Percentiles rank a stretch among this genome's conserved stretches.
Conservation (phyloP, 2,797 vertebrate species). For the Peromyscus melanophrys region DNA sequence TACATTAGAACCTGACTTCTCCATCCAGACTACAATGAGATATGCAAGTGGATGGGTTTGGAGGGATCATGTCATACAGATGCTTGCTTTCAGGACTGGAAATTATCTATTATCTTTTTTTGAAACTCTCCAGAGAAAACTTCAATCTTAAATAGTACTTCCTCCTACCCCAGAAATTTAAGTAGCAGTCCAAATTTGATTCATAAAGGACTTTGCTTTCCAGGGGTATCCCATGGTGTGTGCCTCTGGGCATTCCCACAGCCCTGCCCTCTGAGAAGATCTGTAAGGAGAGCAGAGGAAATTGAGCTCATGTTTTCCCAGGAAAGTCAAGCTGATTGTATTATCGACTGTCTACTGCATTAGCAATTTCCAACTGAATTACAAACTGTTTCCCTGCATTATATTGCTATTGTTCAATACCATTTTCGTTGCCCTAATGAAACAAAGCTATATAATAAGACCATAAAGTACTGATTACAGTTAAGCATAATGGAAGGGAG, state of each 20-base stretch:
- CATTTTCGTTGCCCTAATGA: conserved; percentile 81
- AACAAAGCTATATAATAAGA: conserved; percentile 79
- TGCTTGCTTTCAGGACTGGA: conserved; percentile 65
- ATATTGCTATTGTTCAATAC: conserved; percentile 79
- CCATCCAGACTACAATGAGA: not conserved
- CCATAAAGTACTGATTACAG: conserved; percentile 79
- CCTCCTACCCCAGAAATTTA: conserved; percentile 51
- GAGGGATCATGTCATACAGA: conserved; percentile 59
- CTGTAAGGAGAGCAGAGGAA: conserved; percentile 63
- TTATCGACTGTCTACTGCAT: conserved; percentile 79
- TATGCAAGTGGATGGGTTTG: not conserved
- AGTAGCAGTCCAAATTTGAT: conserved; percentile 53
- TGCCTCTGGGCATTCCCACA: not conserved
- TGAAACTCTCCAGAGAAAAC: conserved; percentile 58
- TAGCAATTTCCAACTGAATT: conserved; percentile 83
- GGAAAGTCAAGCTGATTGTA: conserved; percentile 76
- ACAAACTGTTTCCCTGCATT: conserved; percentile 79
- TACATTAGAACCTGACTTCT: conserved; percentile 27
- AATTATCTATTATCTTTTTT: conserved; percentile 67
- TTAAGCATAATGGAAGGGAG: conserved; percentile 76
- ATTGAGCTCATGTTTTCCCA: conserved; percentile 74
- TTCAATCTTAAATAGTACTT: conserved; percentile 66
- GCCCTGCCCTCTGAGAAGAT: not conserved
- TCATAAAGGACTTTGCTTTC: conserved; percentile 59
- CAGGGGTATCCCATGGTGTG: not conserved